Conservation (phyloP, 2,113 vertebrate species). For the Peromyscus leucopus region DNA sequence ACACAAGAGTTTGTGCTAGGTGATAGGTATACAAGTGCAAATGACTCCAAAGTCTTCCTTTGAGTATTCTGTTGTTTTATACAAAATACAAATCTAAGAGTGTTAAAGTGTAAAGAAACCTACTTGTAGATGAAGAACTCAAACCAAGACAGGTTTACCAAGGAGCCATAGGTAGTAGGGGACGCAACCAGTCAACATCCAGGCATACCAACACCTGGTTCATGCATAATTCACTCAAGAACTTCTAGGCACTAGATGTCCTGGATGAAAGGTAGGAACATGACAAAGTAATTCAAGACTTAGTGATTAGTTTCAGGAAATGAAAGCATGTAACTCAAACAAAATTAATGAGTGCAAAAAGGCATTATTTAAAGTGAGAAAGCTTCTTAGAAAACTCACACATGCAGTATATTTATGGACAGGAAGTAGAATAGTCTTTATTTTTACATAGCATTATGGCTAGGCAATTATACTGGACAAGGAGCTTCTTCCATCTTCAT, state of each 20-base stretch:
- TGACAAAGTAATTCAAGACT: background rate
- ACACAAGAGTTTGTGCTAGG: background rate
- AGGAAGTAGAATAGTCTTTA: background rate
- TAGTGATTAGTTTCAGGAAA: conserved; percentile 19
- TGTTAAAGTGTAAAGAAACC: background rate
- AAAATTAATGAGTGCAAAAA: conserved; percentile 4
- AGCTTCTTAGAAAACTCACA: background rate
- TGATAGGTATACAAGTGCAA: background rate
- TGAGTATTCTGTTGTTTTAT: background rate
- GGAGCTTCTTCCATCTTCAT: background rate
- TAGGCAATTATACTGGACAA: background rate
- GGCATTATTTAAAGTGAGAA: conserved; percentile 4
- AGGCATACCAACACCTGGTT: background rate
- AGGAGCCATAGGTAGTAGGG: background rate
- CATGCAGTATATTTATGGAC: background rate
- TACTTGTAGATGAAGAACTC: background rate
- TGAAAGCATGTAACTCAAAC: background rate
- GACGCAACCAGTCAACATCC: background rate
- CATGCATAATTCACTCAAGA: background rate
- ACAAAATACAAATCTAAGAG: conserved; percentile 16
- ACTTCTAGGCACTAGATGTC: background rate
- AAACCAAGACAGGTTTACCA: background rate
- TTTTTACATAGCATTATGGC: background rate
- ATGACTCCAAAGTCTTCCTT: background rate
- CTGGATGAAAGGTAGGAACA: background rate